Evolutionary conservation across 2,797 vertebrate genomes (phyloP).

Genomic region (Smutsia temminckii): DNA sequence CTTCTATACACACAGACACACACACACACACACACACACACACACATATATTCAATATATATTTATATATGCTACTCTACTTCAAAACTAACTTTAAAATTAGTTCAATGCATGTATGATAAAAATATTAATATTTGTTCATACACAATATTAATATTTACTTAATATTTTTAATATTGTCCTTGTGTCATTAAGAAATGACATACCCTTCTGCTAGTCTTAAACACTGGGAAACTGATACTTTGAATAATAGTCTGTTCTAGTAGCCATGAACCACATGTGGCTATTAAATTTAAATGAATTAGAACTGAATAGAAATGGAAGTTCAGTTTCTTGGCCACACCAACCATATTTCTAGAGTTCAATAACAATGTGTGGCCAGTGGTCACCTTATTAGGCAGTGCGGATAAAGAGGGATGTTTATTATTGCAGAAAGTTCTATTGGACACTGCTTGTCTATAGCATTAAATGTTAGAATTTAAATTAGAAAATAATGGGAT

Average conservation of each 20-base stretch:
- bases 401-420: not conserved
- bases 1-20: no score
- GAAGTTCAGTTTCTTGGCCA: not conserved
- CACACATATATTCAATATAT: not conserved
- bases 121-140: not conserved
- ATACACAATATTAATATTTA: no score
- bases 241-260: not conserved
- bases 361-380: not conserved
- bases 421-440: not conserved
- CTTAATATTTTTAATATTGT: no score
- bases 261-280: not conserved
- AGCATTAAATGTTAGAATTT: not conserved
- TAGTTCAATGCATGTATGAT: not conserved
- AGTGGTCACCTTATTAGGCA: not conserved
- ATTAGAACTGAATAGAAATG: not conserved
- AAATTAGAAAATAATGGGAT: not conserved
- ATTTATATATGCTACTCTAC: not conserved
- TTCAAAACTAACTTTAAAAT: slow-evolving; percentile 26
- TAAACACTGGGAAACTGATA: not conserved
- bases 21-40: no score
- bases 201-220: not conserved
- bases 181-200: not conserved
- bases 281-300: not conserved
- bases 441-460: not conserved
- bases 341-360: not conserved